Evolutionary conservation across 1,140 invertebrate genomes (phyloP).

Genomic region (Centruroides vittatus): DNA sequence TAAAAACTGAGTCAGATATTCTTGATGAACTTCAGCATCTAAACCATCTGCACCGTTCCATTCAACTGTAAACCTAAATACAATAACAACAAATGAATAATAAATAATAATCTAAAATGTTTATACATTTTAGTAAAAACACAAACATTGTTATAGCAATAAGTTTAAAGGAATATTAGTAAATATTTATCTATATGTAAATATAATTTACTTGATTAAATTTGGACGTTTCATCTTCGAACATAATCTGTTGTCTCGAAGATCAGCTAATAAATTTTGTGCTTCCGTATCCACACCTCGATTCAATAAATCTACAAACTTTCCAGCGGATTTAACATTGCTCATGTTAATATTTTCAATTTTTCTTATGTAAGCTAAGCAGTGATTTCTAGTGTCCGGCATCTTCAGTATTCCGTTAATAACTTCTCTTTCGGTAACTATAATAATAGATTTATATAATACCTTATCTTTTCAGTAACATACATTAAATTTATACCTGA

Average conservation of each 20-base stretch:
- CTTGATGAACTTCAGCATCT: slow-evolving; percentile 78
- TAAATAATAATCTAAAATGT: no score
- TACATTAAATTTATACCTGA: slow-evolving; percentile 47
- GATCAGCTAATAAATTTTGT: slow-evolving; percentile 69
- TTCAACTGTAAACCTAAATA: slow-evolving; percentile 73
- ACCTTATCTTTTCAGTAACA: no score
- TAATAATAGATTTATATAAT: not conserved
- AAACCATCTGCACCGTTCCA: slow-evolving; percentile 93
- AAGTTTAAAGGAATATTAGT: slow-evolving; percentile 1
- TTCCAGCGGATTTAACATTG: slow-evolving; percentile 79
- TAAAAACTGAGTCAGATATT: slow-evolving; percentile 94
- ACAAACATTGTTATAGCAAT: not conserved
- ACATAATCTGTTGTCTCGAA: slow-evolving; percentile 73
- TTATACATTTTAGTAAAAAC: no score
- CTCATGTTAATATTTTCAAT: slow-evolving; percentile 97
- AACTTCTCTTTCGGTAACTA: slow-evolving; percentile 94
- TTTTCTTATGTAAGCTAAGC: slow-evolving; percentile 85
- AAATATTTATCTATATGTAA: no score
- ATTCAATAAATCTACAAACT: slow-evolving; percentile 90
- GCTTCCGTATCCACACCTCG: slow-evolving; percentile 87
- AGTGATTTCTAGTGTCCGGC: slow-evolving; percentile 90
- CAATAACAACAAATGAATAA: not conserved
- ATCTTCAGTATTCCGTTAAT: slow-evolving; percentile 89
- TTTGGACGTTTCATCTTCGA: slow-evolving; percentile 77
- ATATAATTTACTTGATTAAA: slow-evolving; percentile 52